Evolutionary conservation across 2,797 vertebrate species (phyloP).

Genomic region (Lophius americanus): DNA sequence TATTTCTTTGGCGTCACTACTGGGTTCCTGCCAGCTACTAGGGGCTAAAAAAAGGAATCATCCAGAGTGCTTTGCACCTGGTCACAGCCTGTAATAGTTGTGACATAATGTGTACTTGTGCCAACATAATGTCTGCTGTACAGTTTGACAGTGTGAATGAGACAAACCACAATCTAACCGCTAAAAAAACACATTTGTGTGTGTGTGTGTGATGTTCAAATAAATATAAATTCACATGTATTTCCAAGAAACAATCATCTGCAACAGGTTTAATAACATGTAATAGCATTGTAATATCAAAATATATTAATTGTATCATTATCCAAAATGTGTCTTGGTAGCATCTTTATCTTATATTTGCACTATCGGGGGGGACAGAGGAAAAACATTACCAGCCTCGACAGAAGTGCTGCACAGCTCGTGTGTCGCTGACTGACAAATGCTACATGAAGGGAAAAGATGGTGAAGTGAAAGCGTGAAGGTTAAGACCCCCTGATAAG

Average conservation of each 20-base stretch:
- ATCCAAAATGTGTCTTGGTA: neutral
- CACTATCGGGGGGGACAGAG: conserved; percentile 13
- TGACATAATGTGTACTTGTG: conserved; percentile 37
- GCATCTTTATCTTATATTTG: neutral
- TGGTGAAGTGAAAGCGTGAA: conserved; percentile 60
- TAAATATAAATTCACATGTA: conserved; percentile 22
- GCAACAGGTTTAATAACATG: neutral
- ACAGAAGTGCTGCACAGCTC: conserved; percentile 28
- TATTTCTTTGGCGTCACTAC: conserved; percentile 72
- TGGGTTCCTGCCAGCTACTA: conserved; percentile 68
- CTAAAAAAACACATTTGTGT: conserved; percentile 8
- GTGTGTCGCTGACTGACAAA: conserved; percentile 42
- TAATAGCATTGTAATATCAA: neutral
- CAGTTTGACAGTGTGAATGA: conserved; percentile 11
- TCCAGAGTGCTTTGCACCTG: conserved; percentile 68
- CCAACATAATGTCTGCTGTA: conserved; percentile 26
- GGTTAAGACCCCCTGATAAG: conserved; percentile 76
- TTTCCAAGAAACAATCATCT: conserved; percentile 1
- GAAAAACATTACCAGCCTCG: conserved; percentile 27
- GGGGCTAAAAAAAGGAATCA: conserved; percentile 66
- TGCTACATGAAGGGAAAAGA: conserved; percentile 71
- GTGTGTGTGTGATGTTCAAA: conserved; percentile 1
- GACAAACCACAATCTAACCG: neutral
- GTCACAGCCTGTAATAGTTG: conserved; percentile 43
- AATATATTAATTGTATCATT: neutral